Conservation (phyloP, 2,888 invertebrate genomes). For the Mechanitis messenoides region DNA sequence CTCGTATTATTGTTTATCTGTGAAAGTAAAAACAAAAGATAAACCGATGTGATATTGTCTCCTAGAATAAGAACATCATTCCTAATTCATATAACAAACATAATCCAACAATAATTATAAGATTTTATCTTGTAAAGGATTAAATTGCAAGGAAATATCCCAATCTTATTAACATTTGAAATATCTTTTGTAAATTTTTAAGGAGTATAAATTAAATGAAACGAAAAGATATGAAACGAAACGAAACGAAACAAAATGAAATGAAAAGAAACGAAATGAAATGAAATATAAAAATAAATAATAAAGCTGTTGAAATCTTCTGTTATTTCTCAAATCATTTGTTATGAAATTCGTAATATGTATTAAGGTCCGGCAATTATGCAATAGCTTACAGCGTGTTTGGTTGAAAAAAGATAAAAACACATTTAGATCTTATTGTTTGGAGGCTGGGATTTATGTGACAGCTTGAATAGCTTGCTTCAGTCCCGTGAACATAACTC, state of each 20-base stretch:
- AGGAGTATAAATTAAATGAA: too few species aligned
- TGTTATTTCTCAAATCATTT: neutral
- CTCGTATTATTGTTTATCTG: slow-evolving; percentile 47
- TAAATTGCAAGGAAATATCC: too few species aligned
- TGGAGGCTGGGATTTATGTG: slow-evolving; percentile 68
- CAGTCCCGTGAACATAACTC: slow-evolving; percentile 56
- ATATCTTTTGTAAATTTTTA: too few species aligned
- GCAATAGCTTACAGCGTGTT: slow-evolving; percentile 31
- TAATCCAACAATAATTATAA: too few species aligned
- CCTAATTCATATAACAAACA: too few species aligned
- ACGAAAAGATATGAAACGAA: too few species aligned
- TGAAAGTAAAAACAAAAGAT: slow-evolving; percentile 56
- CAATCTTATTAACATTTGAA: too few species aligned
- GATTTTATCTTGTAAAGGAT: too few species aligned
- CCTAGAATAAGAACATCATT: slow-evolving; percentile 8
- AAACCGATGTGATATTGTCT: slow-evolving; percentile 11
- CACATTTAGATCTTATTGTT: slow-evolving; percentile 61
- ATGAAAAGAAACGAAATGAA: too few species aligned
- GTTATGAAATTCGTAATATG: slow-evolving; percentile 12
- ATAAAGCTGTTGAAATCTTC: neutral
- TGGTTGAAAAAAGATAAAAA: slow-evolving; percentile 28
- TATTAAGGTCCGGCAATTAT: slow-evolving; percentile 25
- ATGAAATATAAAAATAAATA: too few species aligned
- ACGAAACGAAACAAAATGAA: too few species aligned
- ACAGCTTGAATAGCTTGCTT: slow-evolving; percentile 57